These are phyloP conservation scores for Diplazon laetatorius DNA, from an alignment of 2,888 invertebrate species.

Conservation along the genomic window DNA sequence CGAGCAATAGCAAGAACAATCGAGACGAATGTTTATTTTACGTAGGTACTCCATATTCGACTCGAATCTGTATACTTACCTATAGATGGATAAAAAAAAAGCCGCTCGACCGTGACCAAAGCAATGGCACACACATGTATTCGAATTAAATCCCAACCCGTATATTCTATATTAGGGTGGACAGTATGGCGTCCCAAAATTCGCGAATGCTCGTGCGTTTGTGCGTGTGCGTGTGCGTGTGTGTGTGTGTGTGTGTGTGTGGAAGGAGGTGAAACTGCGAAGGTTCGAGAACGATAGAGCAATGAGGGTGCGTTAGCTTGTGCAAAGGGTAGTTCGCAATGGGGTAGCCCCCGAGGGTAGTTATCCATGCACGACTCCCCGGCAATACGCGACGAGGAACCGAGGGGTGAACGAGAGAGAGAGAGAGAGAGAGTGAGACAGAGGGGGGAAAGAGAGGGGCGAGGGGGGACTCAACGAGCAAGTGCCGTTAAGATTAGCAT, in stretches of 20 bases:
- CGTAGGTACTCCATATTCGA: too few species aligned
- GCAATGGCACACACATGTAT: constrained; percentile 39
- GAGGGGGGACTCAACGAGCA: constrained; percentile 18
- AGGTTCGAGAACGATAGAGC: constrained; percentile 6
- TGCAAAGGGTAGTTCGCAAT: constrained; percentile 3
- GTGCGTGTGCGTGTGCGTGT: too few species aligned
- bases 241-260: too few species aligned
- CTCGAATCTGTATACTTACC: too few species aligned
- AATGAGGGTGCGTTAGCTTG: constrained; percentile 3
- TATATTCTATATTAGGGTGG: constrained; percentile 32
- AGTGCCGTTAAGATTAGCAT: constrained; percentile 73
- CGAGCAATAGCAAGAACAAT: too few species aligned
- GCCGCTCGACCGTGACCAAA: not conserved
- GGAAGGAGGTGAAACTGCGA: constrained; percentile 15
- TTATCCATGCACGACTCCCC: constrained; percentile 20
- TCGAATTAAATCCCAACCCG: constrained; percentile 21
- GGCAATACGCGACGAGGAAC: constrained; percentile 22
- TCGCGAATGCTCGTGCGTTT: not conserved
- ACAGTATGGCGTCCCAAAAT: constrained; percentile 27
- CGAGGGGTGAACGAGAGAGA: constrained; percentile 27
- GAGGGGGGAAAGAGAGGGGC: too few species aligned
- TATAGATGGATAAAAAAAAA: not conserved
- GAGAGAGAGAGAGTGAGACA: not conserved
- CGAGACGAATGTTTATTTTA: too few species aligned
- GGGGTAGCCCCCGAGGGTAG: constrained; percentile 28